These are phyloP conservation scores for Eucidaris tribuloides DNA, from an alignment of 35 echinoderm and acorn worm species.

Conservation along the genomic window DNA sequence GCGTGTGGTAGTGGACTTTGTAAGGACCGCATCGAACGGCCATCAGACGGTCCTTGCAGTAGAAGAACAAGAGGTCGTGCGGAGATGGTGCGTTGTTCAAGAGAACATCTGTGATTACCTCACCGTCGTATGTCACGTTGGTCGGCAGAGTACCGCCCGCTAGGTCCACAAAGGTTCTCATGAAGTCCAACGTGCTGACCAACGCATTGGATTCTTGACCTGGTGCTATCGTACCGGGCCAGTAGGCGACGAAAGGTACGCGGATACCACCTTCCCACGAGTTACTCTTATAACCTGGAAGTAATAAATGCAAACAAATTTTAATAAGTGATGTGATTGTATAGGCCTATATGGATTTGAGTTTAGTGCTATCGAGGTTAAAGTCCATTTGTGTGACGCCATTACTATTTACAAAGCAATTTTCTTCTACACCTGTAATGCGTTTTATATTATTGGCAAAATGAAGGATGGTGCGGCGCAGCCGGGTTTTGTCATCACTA, in stretches of 20 bases:
- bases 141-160: constrained; percentile 32
- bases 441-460: too few species aligned
- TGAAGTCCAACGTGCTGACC: constrained; percentile 85
- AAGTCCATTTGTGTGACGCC: too few species aligned
- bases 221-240: constrained; percentile 57
- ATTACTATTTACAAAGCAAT: too few species aligned
- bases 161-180: constrained; percentile 62
- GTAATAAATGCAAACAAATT: not conserved
- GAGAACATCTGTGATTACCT: constrained; percentile 59
- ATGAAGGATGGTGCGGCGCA: too few species aligned
- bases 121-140: constrained; percentile 62
- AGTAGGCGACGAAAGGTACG: constrained; percentile 90
- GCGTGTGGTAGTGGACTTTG: constrained; percentile 68
- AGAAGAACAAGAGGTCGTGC: constrained; percentile 50
- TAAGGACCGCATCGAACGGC: constrained; percentile 66
- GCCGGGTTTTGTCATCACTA: too few species aligned
- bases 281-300: constrained; percentile 65
- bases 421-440: too few species aligned
- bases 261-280: constrained; percentile 91
- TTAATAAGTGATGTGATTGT: not conserved
- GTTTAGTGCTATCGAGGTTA: too few species aligned
- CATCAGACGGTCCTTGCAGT: constrained; percentile 72
- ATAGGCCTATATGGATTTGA: too few species aligned
- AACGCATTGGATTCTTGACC: constrained; percentile 29
- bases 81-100: constrained; percentile 34